Base-by-base conservation (phyloP, 2,113 vertebrate genomes). In the Leucoraja erinaceus region DNA sequence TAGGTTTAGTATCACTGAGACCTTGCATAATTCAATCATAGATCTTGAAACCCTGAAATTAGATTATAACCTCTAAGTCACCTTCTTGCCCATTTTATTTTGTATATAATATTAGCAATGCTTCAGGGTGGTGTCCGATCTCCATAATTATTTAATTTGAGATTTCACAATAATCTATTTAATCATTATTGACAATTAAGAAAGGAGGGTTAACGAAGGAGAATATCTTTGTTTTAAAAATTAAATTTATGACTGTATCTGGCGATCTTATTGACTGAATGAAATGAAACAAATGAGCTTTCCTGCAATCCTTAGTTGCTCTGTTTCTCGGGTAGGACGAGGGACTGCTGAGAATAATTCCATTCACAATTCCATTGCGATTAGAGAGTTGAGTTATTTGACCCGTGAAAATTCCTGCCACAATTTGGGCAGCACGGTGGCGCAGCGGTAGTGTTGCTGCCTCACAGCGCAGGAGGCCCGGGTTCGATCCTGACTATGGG, bases 1-100 rank as follows among this genome's bases (percentile, higher is more conserved):
- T 77, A 91, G 3, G 20, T 33, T 91, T 54, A 90, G 66, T 90
- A 18, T 22, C 66, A 12, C 38, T 70, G 31, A 47, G 70, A 16
- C 38, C 72, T 72, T 72, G 38, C 25, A 72, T 72, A 72, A 91
- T 70, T 91, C 22, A 90, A 25, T 47, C 5, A 33, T 14, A 11
- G 7, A 10, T 33, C 16, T 38, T 91, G 33, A 47, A 72, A 47
- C 18, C 9, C 63, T 91, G 59, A 33, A 88, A 66, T 25, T 31
- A 25, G 59, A 70, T 91, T 72, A 47, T 33, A 70, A 72, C 88
- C 88, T 72, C 33, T 70, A 91, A 72, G 47, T 91, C 33, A 72
- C 33, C 33, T 11, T 91, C 20, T 10, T 20, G 18, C 31, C 14
- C 12, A 3, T 47, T 12, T 68, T 11, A 47, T 20, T 88, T 28